A percentile compares a stretch with the other conserved stretches of the same genome.
These are phyloP conservation scores for Oscheius sp. DNA, from an alignment of 2,888 invertebrate species.

Conservation along the genomic window DNA sequence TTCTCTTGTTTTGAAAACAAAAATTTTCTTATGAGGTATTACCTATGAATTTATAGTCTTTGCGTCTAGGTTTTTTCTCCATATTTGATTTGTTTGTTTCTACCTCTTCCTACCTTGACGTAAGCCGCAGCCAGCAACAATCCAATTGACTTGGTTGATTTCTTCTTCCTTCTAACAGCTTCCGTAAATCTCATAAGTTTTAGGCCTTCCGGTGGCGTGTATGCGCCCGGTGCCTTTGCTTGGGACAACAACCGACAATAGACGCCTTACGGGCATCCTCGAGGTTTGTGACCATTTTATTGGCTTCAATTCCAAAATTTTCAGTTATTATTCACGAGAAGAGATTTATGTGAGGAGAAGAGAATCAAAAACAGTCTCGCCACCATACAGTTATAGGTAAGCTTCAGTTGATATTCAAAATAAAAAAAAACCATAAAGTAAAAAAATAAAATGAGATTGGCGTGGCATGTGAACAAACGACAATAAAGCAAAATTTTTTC, in stretches of 20 bases:
- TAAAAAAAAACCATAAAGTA: too few relatives aligned
- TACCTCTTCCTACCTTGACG: not conserved
- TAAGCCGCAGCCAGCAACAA: not conserved
- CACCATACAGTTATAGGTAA: not conserved
- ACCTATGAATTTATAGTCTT: too few relatives aligned
- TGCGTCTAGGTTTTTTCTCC: not conserved
- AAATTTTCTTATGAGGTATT: too few relatives aligned
- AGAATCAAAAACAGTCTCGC: not conserved
- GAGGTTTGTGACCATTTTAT: not conserved
- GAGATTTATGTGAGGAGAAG: slow-evolving; percentile 24
- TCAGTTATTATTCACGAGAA: slow-evolving; percentile 9
- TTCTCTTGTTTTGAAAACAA: too few relatives aligned
- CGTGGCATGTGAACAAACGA: too few relatives aligned
- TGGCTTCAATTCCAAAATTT: not conserved
- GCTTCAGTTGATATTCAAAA: not conserved
- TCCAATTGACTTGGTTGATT: not conserved
- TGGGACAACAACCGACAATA: not conserved
- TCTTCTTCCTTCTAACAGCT: not conserved
- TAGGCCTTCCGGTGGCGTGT: slow-evolving; percentile 13
- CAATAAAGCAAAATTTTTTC: too few relatives aligned
- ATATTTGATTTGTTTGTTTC: not conserved
- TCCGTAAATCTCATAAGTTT: not conserved
- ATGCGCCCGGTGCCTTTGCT: slow-evolving; percentile 12
- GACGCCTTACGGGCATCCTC: slow-evolving; percentile 15
- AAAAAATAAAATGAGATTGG: too few relatives aligned